Percentiles rank a stretch among this genome's conserved stretches.
These are phyloP conservation scores for Centrocercus urophasianus DNA, from an alignment of 2,113 vertebrate species.

Conservation along the genomic window DNA sequence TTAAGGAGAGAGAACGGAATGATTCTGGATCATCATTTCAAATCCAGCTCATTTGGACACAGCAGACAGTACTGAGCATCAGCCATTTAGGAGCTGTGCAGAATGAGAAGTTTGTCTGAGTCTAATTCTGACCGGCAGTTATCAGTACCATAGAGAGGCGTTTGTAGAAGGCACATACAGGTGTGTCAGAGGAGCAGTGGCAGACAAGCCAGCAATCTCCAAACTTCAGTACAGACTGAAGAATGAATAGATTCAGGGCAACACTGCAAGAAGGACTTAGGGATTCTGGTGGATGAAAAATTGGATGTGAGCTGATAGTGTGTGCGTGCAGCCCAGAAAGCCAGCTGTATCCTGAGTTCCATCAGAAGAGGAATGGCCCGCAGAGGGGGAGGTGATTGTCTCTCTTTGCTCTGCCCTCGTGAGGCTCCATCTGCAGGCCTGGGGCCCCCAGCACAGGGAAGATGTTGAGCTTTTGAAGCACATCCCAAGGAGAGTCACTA, in stretches of 20 bases:
- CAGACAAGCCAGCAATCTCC: neutral
- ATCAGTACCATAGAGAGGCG: too few relatives aligned
- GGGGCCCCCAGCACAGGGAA: neutral
- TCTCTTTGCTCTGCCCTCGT: neutral
- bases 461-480: neutral
- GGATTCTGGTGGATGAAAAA: neutral
- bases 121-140: neutral
- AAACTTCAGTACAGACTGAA: neutral
- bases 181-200: neutral
- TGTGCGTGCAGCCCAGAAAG: neutral
- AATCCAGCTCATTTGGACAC: neutral
- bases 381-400: neutral
- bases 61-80: neutral
- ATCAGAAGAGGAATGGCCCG: neutral
- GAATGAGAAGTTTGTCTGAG: neutral
- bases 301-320: neutral
- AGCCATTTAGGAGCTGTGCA: fast-evolving
- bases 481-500: neutral
- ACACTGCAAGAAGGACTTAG: neutral
- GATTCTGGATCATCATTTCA: neutral
- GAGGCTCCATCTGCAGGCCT: neutral
- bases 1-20: neutral
- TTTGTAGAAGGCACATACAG: neutral
- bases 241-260: neutral
- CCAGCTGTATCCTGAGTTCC: neutral